Conservation (phyloP, 2,888 invertebrate species). For the Acrocyrtus sp. region DNA sequence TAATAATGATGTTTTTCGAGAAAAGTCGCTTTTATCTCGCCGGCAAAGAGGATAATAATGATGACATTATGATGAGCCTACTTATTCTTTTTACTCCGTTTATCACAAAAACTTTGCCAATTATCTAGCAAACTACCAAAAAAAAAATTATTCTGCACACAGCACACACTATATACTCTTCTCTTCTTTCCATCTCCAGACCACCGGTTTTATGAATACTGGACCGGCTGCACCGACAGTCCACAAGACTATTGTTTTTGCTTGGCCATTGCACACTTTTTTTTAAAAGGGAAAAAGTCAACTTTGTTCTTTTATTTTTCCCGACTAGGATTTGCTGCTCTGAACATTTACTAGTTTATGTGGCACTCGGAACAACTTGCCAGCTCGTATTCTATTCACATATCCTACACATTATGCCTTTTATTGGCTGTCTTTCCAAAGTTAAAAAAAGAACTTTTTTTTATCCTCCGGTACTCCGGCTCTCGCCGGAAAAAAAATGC, state of each 20-base stretch:
- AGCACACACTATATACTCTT: too few species aligned
- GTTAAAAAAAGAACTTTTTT: too few species aligned
- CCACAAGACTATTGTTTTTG: too few species aligned
- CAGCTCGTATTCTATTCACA: constrained; percentile 42
- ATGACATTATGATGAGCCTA: background rate
- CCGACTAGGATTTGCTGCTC: background rate
- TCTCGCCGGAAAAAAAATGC: background rate
- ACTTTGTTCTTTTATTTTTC: constrained; percentile 11
- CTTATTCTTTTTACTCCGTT: constrained; percentile 8
- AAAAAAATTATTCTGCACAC: too few species aligned
- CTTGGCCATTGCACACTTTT: constrained; percentile 19
- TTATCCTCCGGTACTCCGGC: too few species aligned
- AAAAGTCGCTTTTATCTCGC: too few species aligned
- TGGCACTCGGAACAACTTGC: constrained; percentile 43
- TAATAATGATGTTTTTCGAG: constrained; percentile 26
- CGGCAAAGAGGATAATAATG: background rate
- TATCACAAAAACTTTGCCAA: constrained; percentile 49
- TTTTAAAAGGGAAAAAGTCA: background rate
- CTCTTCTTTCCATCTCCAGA: too few species aligned
- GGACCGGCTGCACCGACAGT: too few species aligned
- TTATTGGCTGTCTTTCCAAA: constrained; percentile 43
- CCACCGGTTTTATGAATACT: too few species aligned
- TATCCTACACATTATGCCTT: constrained; percentile 38
- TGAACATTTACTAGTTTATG: constrained; percentile 22
- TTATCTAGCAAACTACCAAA: constrained; percentile 36